A percentile compares a stretch with the other conserved stretches of the same genome.
phyloP scores from a whole-genome alignment of 2,888 invertebrate genomes.

The Lithophane ornitopus region DNA sequence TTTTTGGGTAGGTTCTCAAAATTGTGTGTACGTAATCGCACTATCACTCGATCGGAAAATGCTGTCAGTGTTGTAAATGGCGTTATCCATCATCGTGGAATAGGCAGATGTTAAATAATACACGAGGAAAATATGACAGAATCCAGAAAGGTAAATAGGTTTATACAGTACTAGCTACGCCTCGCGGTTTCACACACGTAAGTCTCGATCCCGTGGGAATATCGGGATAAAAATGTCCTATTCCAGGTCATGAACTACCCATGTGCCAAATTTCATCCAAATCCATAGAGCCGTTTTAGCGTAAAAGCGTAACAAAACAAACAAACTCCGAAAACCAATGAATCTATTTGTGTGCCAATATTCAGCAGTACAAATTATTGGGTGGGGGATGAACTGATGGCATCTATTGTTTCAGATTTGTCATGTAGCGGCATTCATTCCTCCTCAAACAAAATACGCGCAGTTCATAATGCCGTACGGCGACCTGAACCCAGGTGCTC shows the following conservation, averaged over 20 bases:
- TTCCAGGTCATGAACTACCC: no score
- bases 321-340: no score
- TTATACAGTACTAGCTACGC: no score
- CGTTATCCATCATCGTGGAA: neutral
- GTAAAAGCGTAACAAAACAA: no score
- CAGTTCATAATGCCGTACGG: slow-evolving; percentile 27
- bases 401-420: slow-evolving; percentile 21
- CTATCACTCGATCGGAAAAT: neutral
- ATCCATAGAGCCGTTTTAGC: no score
- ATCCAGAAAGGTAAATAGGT: neutral
- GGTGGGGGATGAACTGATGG: neutral
- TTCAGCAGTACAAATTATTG: neutral
- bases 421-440: neutral
- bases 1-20: neutral
- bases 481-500: slow-evolving; percentile 7
- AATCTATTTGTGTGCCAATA: neutral
- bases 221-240: no score
- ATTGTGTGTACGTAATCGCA: neutral
- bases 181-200: no score
- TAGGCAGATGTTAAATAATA: neutral
- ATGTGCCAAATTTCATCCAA: no score
- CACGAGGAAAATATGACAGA: neutral
- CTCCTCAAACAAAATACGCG: accelerated
- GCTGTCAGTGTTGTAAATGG: neutral
- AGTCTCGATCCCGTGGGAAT: no score